These are phyloP conservation scores for Cecropterus lyciades DNA, from an alignment of 1,140 invertebrate genomes.

Conservation along the genomic window DNA sequence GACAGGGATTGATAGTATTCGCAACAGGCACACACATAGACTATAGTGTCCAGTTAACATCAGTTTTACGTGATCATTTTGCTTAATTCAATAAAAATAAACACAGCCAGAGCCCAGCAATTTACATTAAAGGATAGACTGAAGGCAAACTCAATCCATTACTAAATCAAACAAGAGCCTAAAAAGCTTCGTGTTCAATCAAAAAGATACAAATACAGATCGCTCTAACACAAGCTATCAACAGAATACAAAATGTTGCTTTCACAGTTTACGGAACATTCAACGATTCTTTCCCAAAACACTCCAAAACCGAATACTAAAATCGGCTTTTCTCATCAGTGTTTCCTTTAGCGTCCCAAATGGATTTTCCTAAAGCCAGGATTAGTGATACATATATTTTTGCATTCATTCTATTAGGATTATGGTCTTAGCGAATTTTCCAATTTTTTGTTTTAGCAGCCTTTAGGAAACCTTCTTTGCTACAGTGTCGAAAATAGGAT, in stretches of 20 bases:
- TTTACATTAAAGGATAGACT: too few relatives aligned
- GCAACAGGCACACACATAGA: too few relatives aligned
- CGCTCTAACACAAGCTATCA: not conserved
- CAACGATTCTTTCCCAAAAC: not conserved
- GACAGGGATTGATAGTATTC: too few relatives aligned
- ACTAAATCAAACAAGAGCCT: too few relatives aligned
- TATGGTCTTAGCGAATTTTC: not conserved
- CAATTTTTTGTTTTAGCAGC: not conserved
- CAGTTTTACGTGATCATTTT: too few relatives aligned
- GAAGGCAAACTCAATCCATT: too few relatives aligned
- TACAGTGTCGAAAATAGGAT: too few relatives aligned
- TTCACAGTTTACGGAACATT: not conserved
- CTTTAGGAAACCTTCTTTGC: not conserved
- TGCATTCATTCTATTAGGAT: conserved; percentile 1
- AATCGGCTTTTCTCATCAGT: not conserved
- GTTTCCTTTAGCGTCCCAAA: not conserved
- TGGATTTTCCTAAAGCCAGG: not conserved
- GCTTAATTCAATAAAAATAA: too few relatives aligned
- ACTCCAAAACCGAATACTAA: not conserved
- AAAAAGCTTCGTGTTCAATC: too few relatives aligned
- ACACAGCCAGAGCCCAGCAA: too few relatives aligned
- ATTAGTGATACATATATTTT: conserved; percentile 6
- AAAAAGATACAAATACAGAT: not conserved
- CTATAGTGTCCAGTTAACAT: too few relatives aligned
- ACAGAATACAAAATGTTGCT: not conserved